Conservation (phyloP, 2,888 invertebrate genomes). For the Sphaeridia pumilis region DNA sequence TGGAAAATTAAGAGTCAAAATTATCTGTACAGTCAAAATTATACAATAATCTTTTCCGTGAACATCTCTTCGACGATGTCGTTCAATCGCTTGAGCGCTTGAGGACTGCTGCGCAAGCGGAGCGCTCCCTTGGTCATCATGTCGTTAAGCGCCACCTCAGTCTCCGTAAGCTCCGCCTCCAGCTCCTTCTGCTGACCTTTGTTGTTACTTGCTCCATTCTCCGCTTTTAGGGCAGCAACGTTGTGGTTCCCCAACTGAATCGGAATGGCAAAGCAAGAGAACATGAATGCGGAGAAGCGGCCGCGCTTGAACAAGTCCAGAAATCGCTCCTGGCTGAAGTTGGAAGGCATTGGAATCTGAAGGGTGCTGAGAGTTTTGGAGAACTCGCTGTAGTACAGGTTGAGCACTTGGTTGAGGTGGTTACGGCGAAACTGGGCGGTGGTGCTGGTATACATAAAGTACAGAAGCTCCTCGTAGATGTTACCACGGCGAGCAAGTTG, state of each 20-base stretch:
- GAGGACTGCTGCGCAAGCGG: not conserved
- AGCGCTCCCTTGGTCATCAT: not conserved
- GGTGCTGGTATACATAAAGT: slow-evolving; percentile 25
- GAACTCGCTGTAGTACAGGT: slow-evolving; percentile 20
- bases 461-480: slow-evolving; percentile 26
- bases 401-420: slow-evolving; percentile 18
- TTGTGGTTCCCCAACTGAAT: slow-evolving; percentile 19
- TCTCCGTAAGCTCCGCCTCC: not conserved
- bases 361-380: slow-evolving; percentile 12
- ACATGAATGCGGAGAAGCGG: slow-evolving; percentile 14
- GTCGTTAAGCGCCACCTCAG: not conserved
- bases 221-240: not conserved
- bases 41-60: too few relatives aligned
- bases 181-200: not conserved
- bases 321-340: slow-evolving; percentile 20
- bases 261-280: slow-evolving; percentile 27
- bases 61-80: not conserved
- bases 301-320: slow-evolving; percentile 18
- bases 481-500: slow-evolving; percentile 19
- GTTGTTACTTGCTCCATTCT: not conserved
- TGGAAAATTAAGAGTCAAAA: too few relatives aligned
- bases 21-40: too few relatives aligned
- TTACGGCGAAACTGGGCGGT: slow-evolving; percentile 23
- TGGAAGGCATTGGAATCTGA: slow-evolving; percentile 12
- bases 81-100: not conserved